Evolutionary conservation across 2,113 vertebrate species (phyloP), one percentile per base, ranked within the genome.

Genomic region (Lates calcarifer): DNA sequence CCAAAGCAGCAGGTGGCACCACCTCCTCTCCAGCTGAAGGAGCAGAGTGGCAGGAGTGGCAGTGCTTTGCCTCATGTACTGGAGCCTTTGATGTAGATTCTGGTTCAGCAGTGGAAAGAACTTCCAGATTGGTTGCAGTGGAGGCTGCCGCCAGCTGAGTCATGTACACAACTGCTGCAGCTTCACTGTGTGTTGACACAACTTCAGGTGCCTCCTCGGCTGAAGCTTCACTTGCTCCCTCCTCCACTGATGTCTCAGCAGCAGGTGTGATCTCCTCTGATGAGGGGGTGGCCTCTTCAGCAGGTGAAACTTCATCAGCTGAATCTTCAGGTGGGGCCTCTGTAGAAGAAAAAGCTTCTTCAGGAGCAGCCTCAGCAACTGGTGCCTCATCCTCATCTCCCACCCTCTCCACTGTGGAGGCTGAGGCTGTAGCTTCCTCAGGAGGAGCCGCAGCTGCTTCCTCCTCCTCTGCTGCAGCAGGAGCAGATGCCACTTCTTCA

Each of bases 21-120:
- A 66, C 41, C 22, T 73, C 84, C 24, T 73, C 84, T 53, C 18
- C 82, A 22, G 66, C 39, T 55, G 77, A 24, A 3, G 81, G 53
- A 68, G 66, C 73, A 17, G 73, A 49, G 56, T 84, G 90, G 68
- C 87, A 91, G 77, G 85, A 76, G 69, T 77, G 81, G 67, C 85
- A 87, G 51, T 43, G 69, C n/a, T 45, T 53, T 20, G 17, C 43
- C 5, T 84, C 80, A 0, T 53, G 65, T 12, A 1, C 70, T 31
- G 75, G 57, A 80, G 26, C 43, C 26, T 62, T 72, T 55, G 61
- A 9, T 4, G 79, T 4, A 39, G 72, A n/a, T 33, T 79, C 79
- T 68, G 77, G 56, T 41, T 81, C 89, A n/a, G 72, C 64, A 47
- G 68, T 37, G 37, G 72, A 39, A 15, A 85, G 37, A 37, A 69